Evolutionary conservation across 2,888 invertebrate genomes (phyloP).

Genomic region (Xylophagus ater): DNA sequence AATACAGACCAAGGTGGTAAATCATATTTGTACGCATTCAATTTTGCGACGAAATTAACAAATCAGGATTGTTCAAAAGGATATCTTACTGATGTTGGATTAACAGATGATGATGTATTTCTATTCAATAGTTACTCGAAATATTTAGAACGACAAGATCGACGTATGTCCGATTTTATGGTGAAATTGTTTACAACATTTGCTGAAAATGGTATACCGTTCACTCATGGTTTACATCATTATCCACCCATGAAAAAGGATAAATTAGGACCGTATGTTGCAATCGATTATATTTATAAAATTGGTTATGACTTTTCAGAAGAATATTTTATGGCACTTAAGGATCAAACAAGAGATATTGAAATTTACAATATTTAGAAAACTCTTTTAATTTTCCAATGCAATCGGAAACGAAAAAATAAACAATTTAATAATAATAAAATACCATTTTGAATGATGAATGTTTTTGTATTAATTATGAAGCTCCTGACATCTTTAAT

Average conservation of each 20-base stretch:
- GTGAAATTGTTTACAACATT: constrained; percentile 24
- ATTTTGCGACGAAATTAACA: no score
- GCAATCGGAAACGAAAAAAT: no score
- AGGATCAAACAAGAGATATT: constrained; percentile 1
- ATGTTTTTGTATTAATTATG: no score
- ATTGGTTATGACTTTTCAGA: constrained; percentile 14
- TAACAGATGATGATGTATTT: constrained; percentile 42
- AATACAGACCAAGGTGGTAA: constrained; percentile 10
- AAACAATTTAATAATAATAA: no score
- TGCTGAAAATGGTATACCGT: constrained; percentile 18
- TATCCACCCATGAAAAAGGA: constrained; percentile 12
- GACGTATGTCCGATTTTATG: constrained; percentile 29
- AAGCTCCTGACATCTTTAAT: no score
- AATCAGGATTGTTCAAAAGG: constrained; percentile 27
- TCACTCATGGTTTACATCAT: constrained; percentile 2
- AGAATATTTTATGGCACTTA: constrained; percentile 10
- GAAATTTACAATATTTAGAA: constrained; percentile 8
- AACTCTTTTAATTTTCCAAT: no score
- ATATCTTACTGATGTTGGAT: constrained; percentile 36
- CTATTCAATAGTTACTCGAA: constrained; percentile 33
- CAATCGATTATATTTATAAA: constrained; percentile 14
- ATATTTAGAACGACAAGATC: constrained; percentile 20
- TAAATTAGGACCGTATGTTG: constrained; percentile 19
- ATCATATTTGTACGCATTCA: constrained; percentile 35
- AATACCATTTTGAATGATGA: no score